Percentiles rank a stretch among this genome's conserved stretches.
These are phyloP conservation scores for Zeus faber DNA, from an alignment of 2,113 vertebrate species.

Conservation along the genomic window DNA sequence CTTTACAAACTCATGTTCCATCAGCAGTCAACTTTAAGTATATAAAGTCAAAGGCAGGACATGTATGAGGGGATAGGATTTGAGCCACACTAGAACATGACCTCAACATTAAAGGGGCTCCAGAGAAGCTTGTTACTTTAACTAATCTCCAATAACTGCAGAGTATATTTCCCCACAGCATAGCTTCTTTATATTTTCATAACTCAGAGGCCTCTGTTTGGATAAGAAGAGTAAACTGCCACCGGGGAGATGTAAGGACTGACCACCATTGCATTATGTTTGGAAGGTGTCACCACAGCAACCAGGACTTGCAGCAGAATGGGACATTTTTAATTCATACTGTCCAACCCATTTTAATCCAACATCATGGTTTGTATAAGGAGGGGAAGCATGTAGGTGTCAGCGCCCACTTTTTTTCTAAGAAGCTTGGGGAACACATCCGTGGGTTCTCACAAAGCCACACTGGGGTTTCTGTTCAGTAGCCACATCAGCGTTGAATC, in stretches of 20 bases:
- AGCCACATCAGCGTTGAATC: background rate
- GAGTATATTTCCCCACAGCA: slow-evolving; percentile 12
- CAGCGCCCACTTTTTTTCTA: background rate
- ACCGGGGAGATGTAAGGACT: background rate
- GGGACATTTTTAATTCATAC: background rate
- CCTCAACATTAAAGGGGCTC: slow-evolving; percentile 28
- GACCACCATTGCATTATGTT: slow-evolving; percentile 4
- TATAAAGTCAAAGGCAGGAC: slow-evolving; percentile 15
- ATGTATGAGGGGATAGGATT: slow-evolving; percentile 27
- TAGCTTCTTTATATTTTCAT: slow-evolving; percentile 37
- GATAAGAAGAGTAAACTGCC: slow-evolving; percentile 25
- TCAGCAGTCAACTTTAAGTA: slow-evolving; percentile 12
- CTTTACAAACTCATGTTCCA: too few relatives aligned
- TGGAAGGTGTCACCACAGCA: slow-evolving; percentile 14
- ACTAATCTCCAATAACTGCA: slow-evolving; percentile 34
- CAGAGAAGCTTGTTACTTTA: slow-evolving; percentile 38
- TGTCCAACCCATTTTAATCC: slow-evolving; percentile 3
- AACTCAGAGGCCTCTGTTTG: slow-evolving; percentile 40
- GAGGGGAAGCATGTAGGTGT: background rate
- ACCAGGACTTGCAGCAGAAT: slow-evolving; percentile 11
- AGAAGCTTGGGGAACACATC: background rate
- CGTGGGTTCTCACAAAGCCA: slow-evolving; percentile 12
- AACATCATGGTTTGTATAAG: too few relatives aligned
- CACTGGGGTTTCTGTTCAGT: background rate
- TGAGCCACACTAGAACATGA: slow-evolving; percentile 23